phyloP scores from a whole-genome alignment of 2,888 invertebrate species.

The Eupithecia subfuscata region DNA sequence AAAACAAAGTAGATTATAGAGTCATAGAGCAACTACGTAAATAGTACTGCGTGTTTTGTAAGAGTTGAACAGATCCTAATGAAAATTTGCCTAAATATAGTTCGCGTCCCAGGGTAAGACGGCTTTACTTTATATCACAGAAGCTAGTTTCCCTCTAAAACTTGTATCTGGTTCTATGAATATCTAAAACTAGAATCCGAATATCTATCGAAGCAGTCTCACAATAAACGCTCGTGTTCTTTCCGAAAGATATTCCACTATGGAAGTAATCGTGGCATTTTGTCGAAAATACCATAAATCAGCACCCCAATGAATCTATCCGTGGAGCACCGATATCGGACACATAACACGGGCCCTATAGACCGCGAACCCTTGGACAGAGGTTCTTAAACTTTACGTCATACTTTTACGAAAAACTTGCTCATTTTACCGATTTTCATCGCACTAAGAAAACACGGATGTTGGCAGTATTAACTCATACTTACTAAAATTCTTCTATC shows the following conservation, averaged over 20 bases:
- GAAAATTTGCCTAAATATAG: too few species aligned
- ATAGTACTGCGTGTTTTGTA: too few species aligned
- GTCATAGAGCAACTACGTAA: too few species aligned
- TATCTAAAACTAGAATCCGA: not conserved
- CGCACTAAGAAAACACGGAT: not conserved
- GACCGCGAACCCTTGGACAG: slow-evolving; percentile 29
- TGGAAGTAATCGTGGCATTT: slow-evolving; percentile 22
- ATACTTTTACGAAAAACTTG: not conserved
- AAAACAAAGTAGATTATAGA: too few species aligned
- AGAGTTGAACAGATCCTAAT: too few species aligned
- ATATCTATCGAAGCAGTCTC: not conserved
- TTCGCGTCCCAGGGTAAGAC: not conserved
- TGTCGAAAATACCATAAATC: slow-evolving; percentile 29
- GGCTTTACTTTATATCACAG: not conserved
- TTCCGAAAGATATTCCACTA: not conserved
- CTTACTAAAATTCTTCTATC: too few species aligned
- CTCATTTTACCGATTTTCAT: not conserved
- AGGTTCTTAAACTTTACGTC: slow-evolving; percentile 24
- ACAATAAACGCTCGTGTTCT: not conserved
- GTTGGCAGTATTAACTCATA: not conserved
- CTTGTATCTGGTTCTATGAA: not conserved
- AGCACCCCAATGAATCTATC: slow-evolving; percentile 33
- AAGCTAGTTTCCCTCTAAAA: not conserved
- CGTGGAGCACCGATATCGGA: slow-evolving; percentile 28
- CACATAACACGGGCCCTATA: slow-evolving; percentile 27